Evolutionary conservation across 2,113 vertebrate genomes (phyloP).

Genomic region (Sebastes fasciatus): DNA sequence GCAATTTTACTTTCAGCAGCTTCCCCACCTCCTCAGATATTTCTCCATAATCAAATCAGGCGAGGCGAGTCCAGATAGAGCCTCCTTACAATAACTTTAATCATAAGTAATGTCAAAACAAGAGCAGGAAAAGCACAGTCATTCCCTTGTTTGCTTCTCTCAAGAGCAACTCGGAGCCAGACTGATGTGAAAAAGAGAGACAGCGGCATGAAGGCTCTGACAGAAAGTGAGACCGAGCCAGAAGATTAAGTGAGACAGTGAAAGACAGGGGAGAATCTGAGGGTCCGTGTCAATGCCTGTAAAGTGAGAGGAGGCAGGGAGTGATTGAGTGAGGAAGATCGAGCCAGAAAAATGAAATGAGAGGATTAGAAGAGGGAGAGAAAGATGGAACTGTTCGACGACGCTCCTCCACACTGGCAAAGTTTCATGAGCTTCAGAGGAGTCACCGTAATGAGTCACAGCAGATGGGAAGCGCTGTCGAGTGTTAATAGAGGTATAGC

Average conservation of each 20-base stretch:
- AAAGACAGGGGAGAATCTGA: not conserved
- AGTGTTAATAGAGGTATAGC: slow-evolving; percentile 66
- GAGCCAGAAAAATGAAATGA: slow-evolving; percentile 47
- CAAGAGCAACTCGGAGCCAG: slow-evolving; percentile 5
- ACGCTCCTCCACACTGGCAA: slow-evolving; percentile 53
- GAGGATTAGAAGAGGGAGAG: slow-evolving; percentile 25
- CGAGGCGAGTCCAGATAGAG: not conserved
- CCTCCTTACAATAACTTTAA: slow-evolving; percentile 23
- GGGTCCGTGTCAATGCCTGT: slow-evolving; percentile 19
- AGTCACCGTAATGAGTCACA: slow-evolving; percentile 66
- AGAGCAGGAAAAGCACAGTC: slow-evolving; percentile 1
- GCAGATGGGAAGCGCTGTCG: slow-evolving; percentile 63
- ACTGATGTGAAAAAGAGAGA: slow-evolving; percentile 31
- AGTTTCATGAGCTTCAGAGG: slow-evolving; percentile 59
- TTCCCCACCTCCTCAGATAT: slow-evolving; percentile 25
- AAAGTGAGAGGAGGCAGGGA: slow-evolving; percentile 14
- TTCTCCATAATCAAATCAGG: slow-evolving; percentile 30
- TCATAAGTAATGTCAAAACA: slow-evolving; percentile 32
- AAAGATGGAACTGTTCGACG: slow-evolving; percentile 40
- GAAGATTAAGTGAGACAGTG: slow-evolving; percentile 22
- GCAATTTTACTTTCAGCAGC: slow-evolving; percentile 34
- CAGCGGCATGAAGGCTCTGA: not conserved
- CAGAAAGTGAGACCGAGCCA: slow-evolving; percentile 7
- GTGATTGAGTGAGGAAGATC: slow-evolving; percentile 18
- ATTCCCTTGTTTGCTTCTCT: slow-evolving; percentile 13